Conservation (phyloP, 2,113 vertebrate species). For the Psilopsiagon aurifrons region DNA sequence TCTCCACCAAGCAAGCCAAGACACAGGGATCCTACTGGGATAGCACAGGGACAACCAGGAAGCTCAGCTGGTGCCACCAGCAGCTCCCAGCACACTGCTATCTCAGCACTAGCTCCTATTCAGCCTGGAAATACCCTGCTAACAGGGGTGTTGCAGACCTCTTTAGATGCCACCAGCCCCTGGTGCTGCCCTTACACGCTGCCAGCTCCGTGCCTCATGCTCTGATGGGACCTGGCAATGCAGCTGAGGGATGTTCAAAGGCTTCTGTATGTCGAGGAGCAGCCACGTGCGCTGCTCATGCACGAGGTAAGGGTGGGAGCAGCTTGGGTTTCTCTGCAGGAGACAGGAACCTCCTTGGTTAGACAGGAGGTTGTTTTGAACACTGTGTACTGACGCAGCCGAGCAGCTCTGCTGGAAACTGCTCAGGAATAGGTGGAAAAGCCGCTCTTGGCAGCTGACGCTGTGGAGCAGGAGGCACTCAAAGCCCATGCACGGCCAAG, state of each 20-base stretch:
- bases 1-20: not conserved
- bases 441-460: not conserved
- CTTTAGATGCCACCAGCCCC: not conserved
- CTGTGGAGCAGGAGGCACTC: not conserved
- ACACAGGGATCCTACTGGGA: not conserved
- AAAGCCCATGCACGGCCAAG: rapidly evolving
- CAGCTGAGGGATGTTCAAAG: not conserved
- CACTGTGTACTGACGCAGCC: rapidly evolving
- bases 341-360: not conserved
- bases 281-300: rapidly evolving
- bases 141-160: not conserved
- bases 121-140: not conserved
- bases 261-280: not conserved
- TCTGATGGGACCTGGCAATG: not conserved
- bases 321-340: not conserved
- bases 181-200: not conserved
- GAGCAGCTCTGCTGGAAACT: not conserved
- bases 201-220: not conserved
- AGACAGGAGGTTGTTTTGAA: not conserved
- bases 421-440: not conserved
- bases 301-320: not conserved
- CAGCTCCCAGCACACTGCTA: too few species aligned
- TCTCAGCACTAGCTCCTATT: rapidly evolving
- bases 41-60: rapidly evolving
- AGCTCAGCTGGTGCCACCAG: not conserved